Conservation (phyloP, 2,888 invertebrate species). For the Nipponacmea schrenckii region DNA sequence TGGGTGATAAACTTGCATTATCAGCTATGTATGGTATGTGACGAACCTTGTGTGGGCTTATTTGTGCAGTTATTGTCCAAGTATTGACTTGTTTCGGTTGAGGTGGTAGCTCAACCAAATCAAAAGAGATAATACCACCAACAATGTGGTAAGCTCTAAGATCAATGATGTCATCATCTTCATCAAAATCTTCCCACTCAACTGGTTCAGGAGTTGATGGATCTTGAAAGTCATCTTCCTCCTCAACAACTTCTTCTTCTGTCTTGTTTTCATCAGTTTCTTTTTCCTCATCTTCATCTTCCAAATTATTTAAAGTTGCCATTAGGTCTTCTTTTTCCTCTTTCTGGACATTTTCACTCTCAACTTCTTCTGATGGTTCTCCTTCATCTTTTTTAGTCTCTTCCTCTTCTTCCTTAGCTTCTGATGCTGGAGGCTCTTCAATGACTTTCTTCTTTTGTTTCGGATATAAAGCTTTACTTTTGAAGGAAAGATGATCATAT, state of each 20-base stretch:
- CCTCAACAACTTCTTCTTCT: constrained; percentile 50
- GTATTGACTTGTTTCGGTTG: constrained; percentile 63
- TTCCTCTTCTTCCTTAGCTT: constrained; percentile 34
- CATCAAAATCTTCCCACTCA: constrained; percentile 67
- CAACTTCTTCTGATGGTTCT: constrained; percentile 39
- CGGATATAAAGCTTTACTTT: constrained; percentile 54
- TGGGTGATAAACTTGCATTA: constrained; percentile 34
- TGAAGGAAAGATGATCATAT: constrained; percentile 64
- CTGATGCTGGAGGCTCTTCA: constrained; percentile 18
- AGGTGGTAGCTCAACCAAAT: constrained; percentile 64
- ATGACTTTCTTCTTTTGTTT: constrained; percentile 50
- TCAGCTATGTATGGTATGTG: constrained; percentile 60
- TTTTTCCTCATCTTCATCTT: constrained; percentile 46
- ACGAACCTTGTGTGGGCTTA: constrained; percentile 56
- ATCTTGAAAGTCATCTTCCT: constrained; percentile 56
- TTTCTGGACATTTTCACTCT: constrained; percentile 26
- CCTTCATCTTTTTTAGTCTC: constrained; percentile 39
- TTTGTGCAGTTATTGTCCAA: constrained; percentile 64
- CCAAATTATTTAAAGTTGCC: constrained; percentile 42
- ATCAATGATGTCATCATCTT: constrained; percentile 65
- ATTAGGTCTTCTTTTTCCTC: constrained; percentile 44
- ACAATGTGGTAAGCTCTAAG: constrained; percentile 62
- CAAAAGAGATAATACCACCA: constrained; percentile 64
- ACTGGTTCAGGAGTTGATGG: constrained; percentile 61
- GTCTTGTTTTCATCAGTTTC: constrained; percentile 45